Evolutionary conservation across 2,888 invertebrate species (phyloP), one percentile per base, ranked within the genome.

Genomic region (Elegia similella): DNA sequence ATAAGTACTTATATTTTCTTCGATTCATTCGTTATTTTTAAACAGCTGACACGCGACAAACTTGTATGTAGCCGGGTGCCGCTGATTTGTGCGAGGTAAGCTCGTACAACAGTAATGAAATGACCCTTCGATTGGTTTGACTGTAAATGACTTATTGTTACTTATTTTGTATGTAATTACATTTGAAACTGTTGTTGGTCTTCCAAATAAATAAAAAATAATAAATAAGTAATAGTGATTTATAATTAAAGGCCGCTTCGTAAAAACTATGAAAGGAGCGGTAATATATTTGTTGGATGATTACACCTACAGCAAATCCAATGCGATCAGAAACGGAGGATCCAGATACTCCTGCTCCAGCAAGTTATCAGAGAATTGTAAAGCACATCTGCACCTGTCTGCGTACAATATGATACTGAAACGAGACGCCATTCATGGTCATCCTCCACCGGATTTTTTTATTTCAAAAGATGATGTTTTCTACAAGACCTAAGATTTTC

Each of bases 281-380:
- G 12, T 29, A 10, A 13, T 54, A 43, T 43, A 29, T 23, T 7
- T 43, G 29, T 6, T 43, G 7, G 42, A 54, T 15, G 30, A 15
- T 13, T 54, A 54, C 15, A 42, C 17, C 7, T 54, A 54, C 29
- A 43, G 30, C 17, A 54, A 43, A 15, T 30, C 13, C 30, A 30
- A 29, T 1, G 7, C 43, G 5, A 13, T 54, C 5, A n/a, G 53
- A 6, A 43, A 54, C 15, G 53, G 53, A 7, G 65, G 66, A 0
- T 16, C 32, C 12, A 48, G 67, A 7, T 69, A 65, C 42, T 52
- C 55, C 5, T 69, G 69, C 50, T 68, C 71, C 3, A 62, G 59
- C 10, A 32, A 47, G 0, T 0, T 32, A 1, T 58, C 62, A 6
- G 63, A 62, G 43, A 43, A 59, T 2, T 73, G 71, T 58, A 70